Conservation (phyloP, 2,797 vertebrate species). For the Urophycis tenuis region DNA sequence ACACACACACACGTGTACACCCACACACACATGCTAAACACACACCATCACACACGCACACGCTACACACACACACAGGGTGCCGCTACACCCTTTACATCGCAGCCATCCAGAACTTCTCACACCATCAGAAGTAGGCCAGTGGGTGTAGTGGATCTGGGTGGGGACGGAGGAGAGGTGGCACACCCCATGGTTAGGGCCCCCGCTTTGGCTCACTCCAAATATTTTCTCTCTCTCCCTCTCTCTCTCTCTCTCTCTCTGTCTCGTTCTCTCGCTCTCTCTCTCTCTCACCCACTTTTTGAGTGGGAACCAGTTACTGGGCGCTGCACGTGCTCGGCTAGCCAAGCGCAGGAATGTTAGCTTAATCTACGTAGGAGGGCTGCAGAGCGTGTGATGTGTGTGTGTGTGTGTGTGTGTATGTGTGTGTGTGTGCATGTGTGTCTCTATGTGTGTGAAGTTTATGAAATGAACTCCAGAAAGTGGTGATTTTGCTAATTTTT, state of each 20-base stretch:
- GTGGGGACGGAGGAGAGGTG: slow-evolving; percentile 53
- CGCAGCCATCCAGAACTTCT: slow-evolving; percentile 58
- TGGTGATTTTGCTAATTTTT: not conserved
- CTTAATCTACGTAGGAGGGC: slow-evolving; percentile 25
- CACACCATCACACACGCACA: slow-evolving; percentile 8
- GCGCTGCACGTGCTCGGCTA: slow-evolving; percentile 48
- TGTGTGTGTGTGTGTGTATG: slow-evolving; percentile 20
- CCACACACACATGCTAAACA: slow-evolving; percentile 18
- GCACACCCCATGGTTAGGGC: slow-evolving; percentile 60
- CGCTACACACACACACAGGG: slow-evolving; percentile 21
- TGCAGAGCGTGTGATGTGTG: slow-evolving; percentile 18
- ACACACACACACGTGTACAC: slow-evolving; percentile 11
- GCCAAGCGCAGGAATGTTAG: slow-evolving; percentile 50
- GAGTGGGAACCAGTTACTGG: slow-evolving; percentile 59
- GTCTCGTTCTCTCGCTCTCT: slow-evolving; percentile 35
- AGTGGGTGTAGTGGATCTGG: slow-evolving; percentile 49
- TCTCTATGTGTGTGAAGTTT: not conserved
- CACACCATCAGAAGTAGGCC: slow-evolving; percentile 57
- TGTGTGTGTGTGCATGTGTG: not conserved
- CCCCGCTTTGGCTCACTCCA: slow-evolving; percentile 41
- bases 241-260: slow-evolving; percentile 43
- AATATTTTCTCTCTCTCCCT: slow-evolving; percentile 60
- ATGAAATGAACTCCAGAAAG: not conserved
- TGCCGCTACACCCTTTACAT: slow-evolving; percentile 28
- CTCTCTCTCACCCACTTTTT: slow-evolving; percentile 46